Conservation (phyloP, 1,140 invertebrate genomes). For the Scaptodrosophila lebanonensis region DNA sequence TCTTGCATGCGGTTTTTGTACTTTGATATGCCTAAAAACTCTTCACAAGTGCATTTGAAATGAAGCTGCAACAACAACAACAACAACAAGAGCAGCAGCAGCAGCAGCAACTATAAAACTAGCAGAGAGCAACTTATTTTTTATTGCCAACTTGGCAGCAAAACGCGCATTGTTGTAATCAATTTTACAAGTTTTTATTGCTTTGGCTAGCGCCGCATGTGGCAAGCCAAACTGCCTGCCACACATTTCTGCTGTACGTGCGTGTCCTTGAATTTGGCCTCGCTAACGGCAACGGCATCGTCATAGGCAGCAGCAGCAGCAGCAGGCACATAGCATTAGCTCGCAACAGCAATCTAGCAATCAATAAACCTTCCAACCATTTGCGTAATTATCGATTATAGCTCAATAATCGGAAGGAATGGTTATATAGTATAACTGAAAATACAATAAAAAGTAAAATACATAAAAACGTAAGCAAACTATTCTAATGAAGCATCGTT, state of each 20-base stretch:
- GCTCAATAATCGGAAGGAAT: too few relatives aligned
- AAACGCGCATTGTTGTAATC: slow-evolving; percentile 57
- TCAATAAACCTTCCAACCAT: too few relatives aligned
- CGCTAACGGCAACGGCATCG: too few relatives aligned
- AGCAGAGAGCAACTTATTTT: slow-evolving; percentile 15
- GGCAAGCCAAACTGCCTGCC: slow-evolving; percentile 36
- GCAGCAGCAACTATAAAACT: slow-evolving; percentile 6
- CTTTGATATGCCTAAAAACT: slow-evolving; percentile 24
- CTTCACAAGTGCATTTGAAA: slow-evolving; percentile 41
- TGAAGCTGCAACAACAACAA: slow-evolving; percentile 18
- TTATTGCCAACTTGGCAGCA: slow-evolving; percentile 17
- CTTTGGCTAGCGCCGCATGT: slow-evolving; percentile 46
- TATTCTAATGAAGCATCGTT: too few relatives aligned
- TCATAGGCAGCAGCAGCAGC: too few relatives aligned
- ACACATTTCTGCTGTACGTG: neutral
- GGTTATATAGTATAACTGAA: too few relatives aligned
- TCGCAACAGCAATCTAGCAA: too few relatives aligned
- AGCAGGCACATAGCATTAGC: too few relatives aligned
- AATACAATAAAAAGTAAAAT: too few relatives aligned
- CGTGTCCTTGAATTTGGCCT: neutral
- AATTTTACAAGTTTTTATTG: slow-evolving; percentile 72
- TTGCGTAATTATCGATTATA: too few relatives aligned
- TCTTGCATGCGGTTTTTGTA: slow-evolving; percentile 67
- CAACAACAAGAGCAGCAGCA: slow-evolving; percentile 21
- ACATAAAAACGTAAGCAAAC: too few relatives aligned